phyloP scores from a whole-genome alignment of 1,140 invertebrate species.

The Neodiprion fabricii region DNA sequence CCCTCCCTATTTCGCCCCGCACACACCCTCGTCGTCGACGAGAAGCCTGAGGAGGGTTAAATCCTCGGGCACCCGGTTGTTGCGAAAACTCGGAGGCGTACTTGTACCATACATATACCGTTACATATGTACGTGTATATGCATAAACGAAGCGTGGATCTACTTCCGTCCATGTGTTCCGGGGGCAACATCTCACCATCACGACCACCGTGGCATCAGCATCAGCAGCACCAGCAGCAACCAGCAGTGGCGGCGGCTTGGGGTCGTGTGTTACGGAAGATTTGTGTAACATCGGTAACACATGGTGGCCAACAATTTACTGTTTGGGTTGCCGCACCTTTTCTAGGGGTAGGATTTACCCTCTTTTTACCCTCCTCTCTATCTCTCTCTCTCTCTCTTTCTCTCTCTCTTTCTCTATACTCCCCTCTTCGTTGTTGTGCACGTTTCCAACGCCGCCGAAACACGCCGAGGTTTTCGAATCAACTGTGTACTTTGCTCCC shows the following conservation, averaged over 20 bases:
- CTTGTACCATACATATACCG: too few relatives aligned
- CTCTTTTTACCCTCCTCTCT: background rate
- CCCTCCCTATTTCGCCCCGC: background rate
- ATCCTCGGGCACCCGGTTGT: background rate
- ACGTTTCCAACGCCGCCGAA: background rate
- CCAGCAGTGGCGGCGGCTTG: too few relatives aligned
- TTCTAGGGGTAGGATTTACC: background rate
- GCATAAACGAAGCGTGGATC: too few relatives aligned
- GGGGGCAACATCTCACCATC: too few relatives aligned
- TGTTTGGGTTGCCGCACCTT: constrained; percentile 3
- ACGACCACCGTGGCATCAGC: too few relatives aligned
- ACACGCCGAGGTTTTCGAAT: background rate
- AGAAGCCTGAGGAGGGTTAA: background rate
- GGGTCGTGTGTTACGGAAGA: background rate
- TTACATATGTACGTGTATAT: too few relatives aligned
- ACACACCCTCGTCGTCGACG: background rate
- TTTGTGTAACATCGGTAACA: constrained; percentile 7
- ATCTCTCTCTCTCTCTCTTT: background rate
- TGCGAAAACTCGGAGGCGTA: background rate
- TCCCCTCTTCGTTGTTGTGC: background rate
- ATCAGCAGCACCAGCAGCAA: too few relatives aligned
- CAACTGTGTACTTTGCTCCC: too few relatives aligned
- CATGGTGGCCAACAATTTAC: constrained; percentile 7
- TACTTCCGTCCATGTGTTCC: too few relatives aligned
- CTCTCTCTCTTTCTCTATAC: background rate